Evolutionary conservation across 2,113 vertebrate species (phyloP), one percentile per base, ranked within the genome.

Genomic region (Scalopus aquaticus): DNA sequence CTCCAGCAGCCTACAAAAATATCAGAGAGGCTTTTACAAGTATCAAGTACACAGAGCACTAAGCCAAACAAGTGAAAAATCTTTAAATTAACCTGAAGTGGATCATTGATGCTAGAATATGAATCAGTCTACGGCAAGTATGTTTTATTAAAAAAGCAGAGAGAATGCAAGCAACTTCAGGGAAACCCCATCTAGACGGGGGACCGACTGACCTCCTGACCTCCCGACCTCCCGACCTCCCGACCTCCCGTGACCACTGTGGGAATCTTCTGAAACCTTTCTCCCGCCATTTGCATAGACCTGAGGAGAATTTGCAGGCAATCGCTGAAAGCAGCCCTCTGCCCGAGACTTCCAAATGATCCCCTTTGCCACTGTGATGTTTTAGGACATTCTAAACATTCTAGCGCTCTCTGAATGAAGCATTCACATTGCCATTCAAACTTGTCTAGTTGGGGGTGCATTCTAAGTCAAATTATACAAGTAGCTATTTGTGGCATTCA

Each of bases 341-440:
- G 85, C 95, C 62, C 44, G n/a, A 39, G 80, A 90, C 92, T 96
- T 91, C 91, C 79, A 54, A 93, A 70, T 7, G 78, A 72, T 26
- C 20, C 56, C 64, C 67, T 79, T 64, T 44, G 72, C 80, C 64
- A 37, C 91, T 49, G 92, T 13, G 85, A 73, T 92, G 92, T 83
- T 87, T 96, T 67, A 60, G 69, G 83, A 82, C 81, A 69, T 90
- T 69, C 94, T 64, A 82, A 90, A 83, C 90, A 70, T 60, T 96
- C 42, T 56, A 49, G 28, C 65, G 82, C 90, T 60, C 87, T 96
- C 91, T 97, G 96, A 97, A 97, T 93, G 97, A 93, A 88, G 96
- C 93, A 96, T 97, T 97, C 95, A 96, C 28, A 17, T 86, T 64
- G 81, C 94, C 90, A 91, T 96, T 97, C 95, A 96, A 56, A 37